Conservation (phyloP, 2,797 vertebrate genomes). For the Aselliscus stoliczkanus region DNA sequence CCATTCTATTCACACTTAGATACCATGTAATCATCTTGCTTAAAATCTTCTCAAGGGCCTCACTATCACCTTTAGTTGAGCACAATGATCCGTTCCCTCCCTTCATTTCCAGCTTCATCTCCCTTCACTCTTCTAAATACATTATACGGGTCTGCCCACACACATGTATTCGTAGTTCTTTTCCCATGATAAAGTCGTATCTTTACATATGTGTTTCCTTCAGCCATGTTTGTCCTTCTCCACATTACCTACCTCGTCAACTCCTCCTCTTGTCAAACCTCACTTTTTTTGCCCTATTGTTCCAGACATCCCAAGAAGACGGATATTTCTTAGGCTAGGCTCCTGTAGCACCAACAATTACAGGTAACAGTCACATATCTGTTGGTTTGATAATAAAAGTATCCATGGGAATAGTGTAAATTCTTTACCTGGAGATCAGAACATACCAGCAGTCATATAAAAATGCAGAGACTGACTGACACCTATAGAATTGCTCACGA, state of each 20-base stretch:
- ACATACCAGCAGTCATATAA: background rate
- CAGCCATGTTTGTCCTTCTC: background rate
- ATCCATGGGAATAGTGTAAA: background rate
- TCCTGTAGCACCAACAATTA: background rate
- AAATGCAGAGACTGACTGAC: background rate
- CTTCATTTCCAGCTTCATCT: background rate
- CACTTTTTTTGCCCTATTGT: background rate
- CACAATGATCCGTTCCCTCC: background rate
- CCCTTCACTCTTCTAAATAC: background rate
- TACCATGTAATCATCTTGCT: background rate
- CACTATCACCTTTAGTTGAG: background rate
- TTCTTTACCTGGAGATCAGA: background rate
- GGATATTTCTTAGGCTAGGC: background rate
- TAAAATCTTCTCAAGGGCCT: background rate
- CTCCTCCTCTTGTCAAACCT: background rate
- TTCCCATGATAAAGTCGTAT: background rate
- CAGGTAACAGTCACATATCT: background rate
- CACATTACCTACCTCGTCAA: background rate
- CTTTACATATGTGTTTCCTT: background rate
- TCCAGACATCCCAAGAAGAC: background rate
- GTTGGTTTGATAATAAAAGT: background rate
- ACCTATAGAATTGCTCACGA: background rate
- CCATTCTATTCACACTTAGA: background rate
- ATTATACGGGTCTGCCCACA: background rate
- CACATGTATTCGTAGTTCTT: background rate